Evolutionary conservation across 2,888 invertebrate genomes (phyloP), one percentile per base, ranked within the genome.

Genomic region (Empis stercorea): DNA sequence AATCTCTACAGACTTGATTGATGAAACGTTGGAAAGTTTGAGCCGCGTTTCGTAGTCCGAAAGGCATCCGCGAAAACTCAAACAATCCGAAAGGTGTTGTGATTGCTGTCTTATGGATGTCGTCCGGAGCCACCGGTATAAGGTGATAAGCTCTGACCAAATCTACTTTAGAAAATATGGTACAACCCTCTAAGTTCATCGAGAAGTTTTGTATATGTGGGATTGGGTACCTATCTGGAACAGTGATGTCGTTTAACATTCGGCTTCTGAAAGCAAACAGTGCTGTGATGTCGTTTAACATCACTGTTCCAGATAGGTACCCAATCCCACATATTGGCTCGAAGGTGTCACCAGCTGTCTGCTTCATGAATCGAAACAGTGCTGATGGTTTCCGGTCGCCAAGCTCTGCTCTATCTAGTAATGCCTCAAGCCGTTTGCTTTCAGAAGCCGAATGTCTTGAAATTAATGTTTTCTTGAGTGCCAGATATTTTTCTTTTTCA

Each of bases 141-240:
- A 64, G 59, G 43, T 62, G 54, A 46, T 58, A 68, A 1, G 63
- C 63, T 38, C 48, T 38, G 6, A 47, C 40, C 13, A 61, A 46
- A 50, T 59, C 55, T n/a, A 57, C 39, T 16, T 42, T 52, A 3
- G 52, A 49, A 41, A 57, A 58, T 10, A 55, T 38, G 14, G 9
- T 45, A 15, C 42, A 47, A 11, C 34, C 27, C 7, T 23, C 10
- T 14, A 44, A 37, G 13, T 44, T 17, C 15, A 15, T 38, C 10
- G 10, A 13, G 38, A 38, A 38, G 10, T 38, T 17, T 17, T 38
- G 13, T 14, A 38, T 16, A n/a, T 38, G 10, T 15, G 38, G 38
- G 10, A 38, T 38, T 14, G 38, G 38, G 38, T 38, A 38, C 38
- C 38, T 13, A 38, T 38, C 15, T 23, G 27, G 51, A 55, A 53